phyloP scores from a whole-genome alignment of 1,140 invertebrate species.

The Macrostomum lignano region DNA sequence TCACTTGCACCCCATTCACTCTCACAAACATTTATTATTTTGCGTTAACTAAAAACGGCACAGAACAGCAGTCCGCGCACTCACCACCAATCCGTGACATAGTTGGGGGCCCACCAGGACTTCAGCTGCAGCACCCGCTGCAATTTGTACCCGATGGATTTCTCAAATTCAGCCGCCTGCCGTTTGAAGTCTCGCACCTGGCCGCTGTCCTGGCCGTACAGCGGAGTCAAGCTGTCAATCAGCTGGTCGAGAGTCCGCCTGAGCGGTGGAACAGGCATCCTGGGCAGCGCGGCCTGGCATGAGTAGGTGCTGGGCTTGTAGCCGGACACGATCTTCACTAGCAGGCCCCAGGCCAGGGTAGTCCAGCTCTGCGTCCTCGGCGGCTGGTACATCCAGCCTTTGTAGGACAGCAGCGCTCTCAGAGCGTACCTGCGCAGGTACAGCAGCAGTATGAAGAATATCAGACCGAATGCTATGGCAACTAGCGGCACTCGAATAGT shows the following conservation, averaged over 20 bases:
- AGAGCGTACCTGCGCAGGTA: slow-evolving; percentile 23
- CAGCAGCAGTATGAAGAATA: slow-evolving; percentile 24
- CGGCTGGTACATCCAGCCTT: too few species aligned
- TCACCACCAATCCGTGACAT: slow-evolving; percentile 34
- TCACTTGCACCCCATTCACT: too few species aligned
- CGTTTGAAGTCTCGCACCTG: too few species aligned
- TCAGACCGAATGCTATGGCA: slow-evolving; percentile 17
- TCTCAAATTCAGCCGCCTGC: neutral
- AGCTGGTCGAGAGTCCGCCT: slow-evolving; percentile 23
- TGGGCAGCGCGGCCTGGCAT: slow-evolving; percentile 26
- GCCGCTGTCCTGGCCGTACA: slow-evolving; percentile 25
- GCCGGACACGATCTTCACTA: slow-evolving; percentile 27
- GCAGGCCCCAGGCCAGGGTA: slow-evolving; percentile 25
- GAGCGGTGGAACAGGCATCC: slow-evolving; percentile 28
- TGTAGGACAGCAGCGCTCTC: slow-evolving; percentile 22
- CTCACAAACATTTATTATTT: slow-evolving; percentile 39
- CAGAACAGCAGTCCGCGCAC: slow-evolving; percentile 9
- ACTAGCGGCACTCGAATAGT: too few species aligned
- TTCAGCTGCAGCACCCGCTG: slow-evolving; percentile 76
- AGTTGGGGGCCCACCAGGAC: slow-evolving; percentile 42
- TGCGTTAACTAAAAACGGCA: slow-evolving; percentile 7
- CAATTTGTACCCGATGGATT: slow-evolving; percentile 49
- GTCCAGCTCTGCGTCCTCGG: slow-evolving; percentile 18
- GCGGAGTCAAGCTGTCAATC: slow-evolving; percentile 26
- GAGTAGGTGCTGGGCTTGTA: slow-evolving; percentile 29